phyloP scores from a whole-genome alignment of 2,888 invertebrate species.

The Melieria omissa region DNA sequence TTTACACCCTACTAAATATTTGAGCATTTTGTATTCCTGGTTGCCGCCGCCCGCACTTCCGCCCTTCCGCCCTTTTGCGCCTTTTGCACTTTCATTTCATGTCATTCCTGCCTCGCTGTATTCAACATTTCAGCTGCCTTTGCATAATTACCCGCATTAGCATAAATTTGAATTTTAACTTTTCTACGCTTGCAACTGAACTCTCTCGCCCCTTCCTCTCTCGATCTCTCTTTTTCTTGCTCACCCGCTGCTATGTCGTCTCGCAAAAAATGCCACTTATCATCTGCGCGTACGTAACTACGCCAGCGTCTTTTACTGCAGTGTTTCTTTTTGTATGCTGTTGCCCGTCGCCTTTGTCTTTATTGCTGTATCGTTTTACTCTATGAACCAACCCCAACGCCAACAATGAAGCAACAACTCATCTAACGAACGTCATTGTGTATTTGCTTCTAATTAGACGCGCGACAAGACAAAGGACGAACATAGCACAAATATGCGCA shows the following conservation, averaged over 20 bases:
- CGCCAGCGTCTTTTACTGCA: not conserved
- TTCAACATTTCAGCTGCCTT: conserved; percentile 5
- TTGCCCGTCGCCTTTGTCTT: no score
- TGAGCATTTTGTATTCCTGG: no score
- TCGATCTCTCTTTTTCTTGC: not conserved
- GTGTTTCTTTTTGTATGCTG: no score
- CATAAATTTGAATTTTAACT: conserved; percentile 36
- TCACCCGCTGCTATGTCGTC: not conserved
- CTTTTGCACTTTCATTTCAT: not conserved
- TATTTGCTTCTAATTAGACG: no score
- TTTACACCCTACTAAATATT: not conserved
- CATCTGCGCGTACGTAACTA: conserved; percentile 6
- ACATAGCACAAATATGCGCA: no score
- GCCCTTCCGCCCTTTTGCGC: no score
- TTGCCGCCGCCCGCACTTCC: not conserved
- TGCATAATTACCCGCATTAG: conserved; percentile 38
- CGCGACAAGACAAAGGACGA: no score
- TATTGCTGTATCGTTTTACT: no score
- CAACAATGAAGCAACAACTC: no score
- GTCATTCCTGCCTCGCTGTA: not conserved
- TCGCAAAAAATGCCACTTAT: conserved; percentile 22
- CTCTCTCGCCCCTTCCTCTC: not conserved
- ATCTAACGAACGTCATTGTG: no score
- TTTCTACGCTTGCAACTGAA: not conserved
- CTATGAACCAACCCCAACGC: no score